These are phyloP conservation scores for Spea multiplicata DNA, from an alignment of 2,113 vertebrate species.

Conservation along the genomic window DNA sequence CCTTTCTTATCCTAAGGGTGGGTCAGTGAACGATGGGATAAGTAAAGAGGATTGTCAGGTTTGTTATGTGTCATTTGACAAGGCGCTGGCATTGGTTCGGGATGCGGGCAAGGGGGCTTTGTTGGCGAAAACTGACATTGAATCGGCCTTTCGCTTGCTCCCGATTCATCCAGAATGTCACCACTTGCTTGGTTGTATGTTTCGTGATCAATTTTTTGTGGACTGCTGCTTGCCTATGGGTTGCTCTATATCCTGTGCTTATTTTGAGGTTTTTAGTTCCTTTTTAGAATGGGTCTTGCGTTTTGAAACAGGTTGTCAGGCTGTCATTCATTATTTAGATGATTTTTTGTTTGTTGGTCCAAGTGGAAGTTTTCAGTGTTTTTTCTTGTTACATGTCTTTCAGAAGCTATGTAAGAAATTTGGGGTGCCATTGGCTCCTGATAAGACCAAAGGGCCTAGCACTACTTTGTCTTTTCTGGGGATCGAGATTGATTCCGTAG, in stretches of 20 bases:
- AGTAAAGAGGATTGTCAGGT: too few relatives aligned
- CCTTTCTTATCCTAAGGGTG: too few relatives aligned
- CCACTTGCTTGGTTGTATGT: neutral
- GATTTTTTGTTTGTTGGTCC: neutral
- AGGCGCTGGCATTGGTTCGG: conserved; percentile 49
- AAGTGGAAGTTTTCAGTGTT: neutral
- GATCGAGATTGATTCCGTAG: neutral
- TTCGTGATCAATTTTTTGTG: neutral
- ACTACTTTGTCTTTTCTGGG: neutral
- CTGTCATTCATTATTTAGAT: neutral
- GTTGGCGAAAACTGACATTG: neutral
- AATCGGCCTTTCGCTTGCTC: neutral
- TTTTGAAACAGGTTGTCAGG: neutral
- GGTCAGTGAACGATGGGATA: too few relatives aligned
- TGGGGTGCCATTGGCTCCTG: neutral
- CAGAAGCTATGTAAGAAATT: neutral
- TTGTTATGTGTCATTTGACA: too few relatives aligned
- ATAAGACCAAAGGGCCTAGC: neutral
- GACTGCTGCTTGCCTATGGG: neutral
- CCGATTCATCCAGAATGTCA: neutral
- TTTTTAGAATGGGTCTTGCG: neutral
- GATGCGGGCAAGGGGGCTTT: neutral
- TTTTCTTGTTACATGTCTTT: too few relatives aligned
- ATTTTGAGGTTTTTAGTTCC: neutral
- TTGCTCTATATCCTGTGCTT: neutral